A percentile compares a stretch with the other conserved stretches of the same genome.
Evolutionary conservation across 2,113 vertebrate species (phyloP).

Genomic region (Lethenteron camtschaticum): DNA sequence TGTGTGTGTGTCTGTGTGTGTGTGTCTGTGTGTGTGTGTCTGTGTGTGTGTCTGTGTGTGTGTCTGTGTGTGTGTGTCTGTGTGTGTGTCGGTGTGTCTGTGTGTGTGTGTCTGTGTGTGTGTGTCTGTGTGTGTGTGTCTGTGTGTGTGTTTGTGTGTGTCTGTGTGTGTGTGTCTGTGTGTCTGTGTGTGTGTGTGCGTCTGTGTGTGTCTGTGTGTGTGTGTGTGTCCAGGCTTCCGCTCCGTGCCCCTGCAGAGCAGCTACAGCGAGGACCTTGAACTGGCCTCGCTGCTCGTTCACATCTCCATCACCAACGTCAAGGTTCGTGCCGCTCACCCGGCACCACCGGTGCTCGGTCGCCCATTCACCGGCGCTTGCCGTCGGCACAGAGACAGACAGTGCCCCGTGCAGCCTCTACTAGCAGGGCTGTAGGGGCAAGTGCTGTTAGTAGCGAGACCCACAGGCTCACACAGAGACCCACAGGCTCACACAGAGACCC

Average conservation of each 20-base stretch:
- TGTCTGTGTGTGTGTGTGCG: conserved; percentile 1
- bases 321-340: neutral
- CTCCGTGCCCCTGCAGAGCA: conserved; percentile 84
- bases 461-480: too few relatives aligned
- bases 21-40: neutral
- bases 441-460: conserved; percentile 20
- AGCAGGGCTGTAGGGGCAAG: conserved; percentile 27
- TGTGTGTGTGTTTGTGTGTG: neutral
- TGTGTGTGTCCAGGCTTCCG: conserved; percentile 40
- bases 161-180: neutral
- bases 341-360: neutral
- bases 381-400: neutral
- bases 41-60: conserved; percentile 1
- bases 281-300: conserved; percentile 69
- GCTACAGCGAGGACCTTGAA: conserved; percentile 85
- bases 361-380: neutral
- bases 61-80: neutral
- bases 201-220: neutral
- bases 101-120: neutral
- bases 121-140: neutral
- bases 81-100: neutral
- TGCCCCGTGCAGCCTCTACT: neutral
- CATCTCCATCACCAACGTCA: conserved; percentile 28
- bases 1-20: conserved; percentile 1
- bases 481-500: too few relatives aligned